A percentile compares a stretch with the other conserved stretches of the same genome.
These are phyloP conservation scores for Desmodus rotundus DNA, from an alignment of 2,113 vertebrate species.

Conservation along the genomic window DNA sequence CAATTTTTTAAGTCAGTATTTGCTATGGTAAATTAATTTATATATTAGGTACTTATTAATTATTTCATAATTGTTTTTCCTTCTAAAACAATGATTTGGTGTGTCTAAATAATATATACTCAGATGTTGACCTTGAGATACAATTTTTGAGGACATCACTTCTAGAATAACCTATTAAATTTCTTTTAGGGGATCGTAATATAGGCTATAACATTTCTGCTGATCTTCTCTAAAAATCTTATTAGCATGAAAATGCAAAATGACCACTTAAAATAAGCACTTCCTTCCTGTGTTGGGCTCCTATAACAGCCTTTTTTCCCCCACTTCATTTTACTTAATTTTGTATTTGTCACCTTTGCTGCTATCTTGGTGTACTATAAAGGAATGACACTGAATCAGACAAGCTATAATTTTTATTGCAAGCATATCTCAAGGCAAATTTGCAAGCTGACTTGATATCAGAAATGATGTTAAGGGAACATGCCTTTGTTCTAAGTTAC, in stretches of 20 bases:
- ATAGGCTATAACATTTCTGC: neutral
- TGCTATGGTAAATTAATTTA: neutral
- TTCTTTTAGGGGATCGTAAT: neutral
- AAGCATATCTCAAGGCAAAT: conserved; percentile 40
- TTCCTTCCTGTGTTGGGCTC: neutral
- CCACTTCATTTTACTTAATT: conserved; percentile 2
- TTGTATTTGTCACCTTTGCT: conserved; percentile 38
- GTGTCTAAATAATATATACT: neutral
- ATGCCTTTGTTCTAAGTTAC: conserved; percentile 55
- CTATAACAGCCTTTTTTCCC: neutral
- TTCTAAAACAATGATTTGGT: neutral
- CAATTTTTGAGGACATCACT: neutral
- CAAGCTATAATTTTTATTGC: conserved; percentile 58
- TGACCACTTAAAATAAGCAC: neutral
- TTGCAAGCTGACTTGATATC: conserved; percentile 37
- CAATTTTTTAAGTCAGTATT: neutral
- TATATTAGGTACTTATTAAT: neutral
- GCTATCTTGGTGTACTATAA: neutral
- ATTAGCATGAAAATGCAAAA: neutral
- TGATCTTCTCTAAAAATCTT: conserved; percentile 6
- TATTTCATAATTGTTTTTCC: neutral
- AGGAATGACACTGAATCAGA: neutral
- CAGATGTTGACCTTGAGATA: neutral
- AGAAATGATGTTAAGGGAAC: conserved; percentile 13
- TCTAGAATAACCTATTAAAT: neutral